Evolutionary conservation across 1,140 invertebrate species (phyloP).

Genomic region (Drosophila punjabiensis): DNA sequence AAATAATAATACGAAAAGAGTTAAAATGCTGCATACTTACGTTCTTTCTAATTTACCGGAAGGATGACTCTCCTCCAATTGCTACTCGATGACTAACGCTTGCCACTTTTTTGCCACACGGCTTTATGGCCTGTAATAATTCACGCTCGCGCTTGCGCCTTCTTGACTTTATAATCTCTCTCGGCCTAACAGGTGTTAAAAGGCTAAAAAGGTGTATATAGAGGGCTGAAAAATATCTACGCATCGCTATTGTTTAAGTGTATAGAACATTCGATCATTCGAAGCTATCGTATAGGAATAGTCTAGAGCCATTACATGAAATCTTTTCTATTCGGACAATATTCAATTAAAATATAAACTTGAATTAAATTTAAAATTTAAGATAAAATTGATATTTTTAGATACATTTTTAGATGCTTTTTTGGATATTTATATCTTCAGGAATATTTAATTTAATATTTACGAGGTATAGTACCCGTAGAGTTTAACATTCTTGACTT

Average conservation of each 20-base stretch:
- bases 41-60: neutral
- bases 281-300: neutral
- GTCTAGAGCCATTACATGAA: neutral
- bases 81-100: conserved; percentile 7
- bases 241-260: neutral
- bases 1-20: neutral
- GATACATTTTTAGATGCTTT: too few relatives aligned
- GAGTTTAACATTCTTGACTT: too few relatives aligned
- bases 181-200: conserved; percentile 7
- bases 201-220: conserved; percentile 11
- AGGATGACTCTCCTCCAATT: conserved; percentile 5
- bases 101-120: conserved; percentile 1
- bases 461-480: too few relatives aligned
- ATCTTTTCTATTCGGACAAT: neutral
- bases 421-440: too few relatives aligned
- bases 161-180: conserved; percentile 11
- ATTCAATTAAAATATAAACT: neutral
- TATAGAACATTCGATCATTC: neutral
- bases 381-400: too few relatives aligned
- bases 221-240: conserved; percentile 1
- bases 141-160: conserved; percentile 13
- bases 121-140: neutral
- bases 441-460: too few relatives aligned
- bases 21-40: conserved; percentile 2
- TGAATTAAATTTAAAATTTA: neutral